A percentile compares a stretch with the other conserved stretches of the same genome.
These are phyloP conservation scores for Oscheius sp. DNA, from an alignment of 2,888 invertebrate species.

Conservation along the genomic window DNA sequence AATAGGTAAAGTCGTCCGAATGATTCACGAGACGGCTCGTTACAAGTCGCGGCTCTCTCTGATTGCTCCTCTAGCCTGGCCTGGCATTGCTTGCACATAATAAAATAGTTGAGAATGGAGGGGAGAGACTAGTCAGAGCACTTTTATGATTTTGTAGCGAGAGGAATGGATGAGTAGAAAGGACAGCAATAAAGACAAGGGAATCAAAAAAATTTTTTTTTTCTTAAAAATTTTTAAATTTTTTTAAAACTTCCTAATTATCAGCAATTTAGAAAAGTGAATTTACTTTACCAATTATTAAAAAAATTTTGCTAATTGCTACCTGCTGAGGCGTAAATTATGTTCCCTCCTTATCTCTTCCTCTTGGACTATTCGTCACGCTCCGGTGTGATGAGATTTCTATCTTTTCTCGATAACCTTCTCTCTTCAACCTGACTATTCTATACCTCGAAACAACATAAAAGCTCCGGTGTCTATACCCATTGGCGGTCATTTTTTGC, in stretches of 20 bases:
- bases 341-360: no score
- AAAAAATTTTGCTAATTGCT: no score
- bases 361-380: no score
- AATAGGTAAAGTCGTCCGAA: not conserved
- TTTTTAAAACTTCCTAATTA: not conserved
- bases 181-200: not conserved
- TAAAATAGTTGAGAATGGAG: not conserved
- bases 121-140: not conserved
- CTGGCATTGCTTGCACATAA: slow-evolving; percentile 15
- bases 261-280: no score
- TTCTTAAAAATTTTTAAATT: not conserved
- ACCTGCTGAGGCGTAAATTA: no score
- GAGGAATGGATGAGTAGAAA: not conserved
- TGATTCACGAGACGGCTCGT: slow-evolving; percentile 6
- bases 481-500: no score
- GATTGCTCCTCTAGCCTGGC: not conserved
- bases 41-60: not conserved
- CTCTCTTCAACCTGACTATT: no score
- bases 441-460: no score
- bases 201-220: not conserved
- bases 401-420: not conserved
- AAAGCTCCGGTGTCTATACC: no score
- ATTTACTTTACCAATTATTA: no score
- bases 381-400: not conserved
- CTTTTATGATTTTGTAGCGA: slow-evolving; percentile 1